Evolutionary conservation across 2,888 invertebrate species (phyloP).

Genomic region (Meganola albula): DNA sequence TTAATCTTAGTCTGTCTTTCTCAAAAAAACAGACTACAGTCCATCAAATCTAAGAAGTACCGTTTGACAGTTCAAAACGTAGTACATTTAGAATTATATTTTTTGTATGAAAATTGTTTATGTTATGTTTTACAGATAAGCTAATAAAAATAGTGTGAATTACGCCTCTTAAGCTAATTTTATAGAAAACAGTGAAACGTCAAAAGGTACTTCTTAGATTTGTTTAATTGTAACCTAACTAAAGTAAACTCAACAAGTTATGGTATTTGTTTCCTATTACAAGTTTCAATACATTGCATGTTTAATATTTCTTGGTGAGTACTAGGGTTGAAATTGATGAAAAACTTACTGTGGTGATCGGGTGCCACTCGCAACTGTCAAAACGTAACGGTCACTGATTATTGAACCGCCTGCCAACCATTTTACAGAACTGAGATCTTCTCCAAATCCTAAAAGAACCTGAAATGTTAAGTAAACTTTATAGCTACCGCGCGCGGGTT

Average conservation of each 20-base stretch:
- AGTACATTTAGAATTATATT: too few species aligned
- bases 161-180: too few species aligned
- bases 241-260: neutral
- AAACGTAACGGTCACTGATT: conserved; percentile 6
- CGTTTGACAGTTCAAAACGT: too few species aligned
- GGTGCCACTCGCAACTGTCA: conserved; percentile 7
- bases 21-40: too few species aligned
- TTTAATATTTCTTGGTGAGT: neutral
- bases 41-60: too few species aligned
- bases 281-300: neutral
- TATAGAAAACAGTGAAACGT: too few species aligned
- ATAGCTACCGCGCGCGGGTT: neutral
- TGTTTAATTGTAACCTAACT: neutral
- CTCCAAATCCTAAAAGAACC: conserved; percentile 6
- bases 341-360: neutral
- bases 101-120: too few species aligned
- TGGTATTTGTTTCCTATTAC: neutral
- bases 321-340: neutral
- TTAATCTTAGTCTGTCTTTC: too few species aligned
- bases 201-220: too few species aligned
- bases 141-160: too few species aligned
- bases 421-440: neutral
- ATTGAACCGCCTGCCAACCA: conserved; percentile 9
- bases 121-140: too few species aligned
- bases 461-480: neutral